phyloP scores from a whole-genome alignment of 2,113 vertebrate genomes.

The Elanus axillaris region DNA sequence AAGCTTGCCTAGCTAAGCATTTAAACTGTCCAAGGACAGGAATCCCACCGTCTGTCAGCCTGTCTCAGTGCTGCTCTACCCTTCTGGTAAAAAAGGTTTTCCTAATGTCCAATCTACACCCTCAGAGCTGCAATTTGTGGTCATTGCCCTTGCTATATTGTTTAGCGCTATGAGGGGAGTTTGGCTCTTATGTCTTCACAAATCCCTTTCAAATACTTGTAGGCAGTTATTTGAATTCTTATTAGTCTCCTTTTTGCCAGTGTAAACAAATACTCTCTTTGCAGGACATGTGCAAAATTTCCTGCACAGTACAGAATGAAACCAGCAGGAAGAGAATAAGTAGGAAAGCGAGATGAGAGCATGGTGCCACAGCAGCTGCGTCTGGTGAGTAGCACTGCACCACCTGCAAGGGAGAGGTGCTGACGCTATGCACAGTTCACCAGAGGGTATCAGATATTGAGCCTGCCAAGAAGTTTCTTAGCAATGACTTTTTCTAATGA shows the following conservation, averaged over 20 bases:
- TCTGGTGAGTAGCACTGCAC: neutral
- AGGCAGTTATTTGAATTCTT: neutral
- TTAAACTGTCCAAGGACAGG: neutral
- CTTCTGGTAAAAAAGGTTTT: neutral
- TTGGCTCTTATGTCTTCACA: neutral
- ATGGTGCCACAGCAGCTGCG: neutral
- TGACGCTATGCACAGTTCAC: neutral
- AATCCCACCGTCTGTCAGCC: neutral
- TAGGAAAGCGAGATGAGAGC: neutral
- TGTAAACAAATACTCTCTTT: neutral
- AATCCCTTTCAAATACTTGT: neutral
- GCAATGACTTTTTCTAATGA: neutral
- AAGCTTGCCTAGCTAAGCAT: neutral
- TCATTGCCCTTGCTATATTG: neutral
- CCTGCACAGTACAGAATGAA: neutral
- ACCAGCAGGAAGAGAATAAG: neutral
- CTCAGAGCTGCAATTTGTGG: neutral
- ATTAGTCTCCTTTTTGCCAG: neutral
- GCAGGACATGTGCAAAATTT: neutral
- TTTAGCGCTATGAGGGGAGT: neutral
- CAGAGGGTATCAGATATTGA: neutral
- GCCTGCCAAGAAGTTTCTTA: neutral
- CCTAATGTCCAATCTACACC: neutral
- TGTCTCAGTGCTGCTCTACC: neutral
- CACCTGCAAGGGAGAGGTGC: neutral